These are phyloP conservation scores for Liolophura sinensis DNA, from an alignment of 1,140 invertebrate genomes.

Conservation along the genomic window DNA sequence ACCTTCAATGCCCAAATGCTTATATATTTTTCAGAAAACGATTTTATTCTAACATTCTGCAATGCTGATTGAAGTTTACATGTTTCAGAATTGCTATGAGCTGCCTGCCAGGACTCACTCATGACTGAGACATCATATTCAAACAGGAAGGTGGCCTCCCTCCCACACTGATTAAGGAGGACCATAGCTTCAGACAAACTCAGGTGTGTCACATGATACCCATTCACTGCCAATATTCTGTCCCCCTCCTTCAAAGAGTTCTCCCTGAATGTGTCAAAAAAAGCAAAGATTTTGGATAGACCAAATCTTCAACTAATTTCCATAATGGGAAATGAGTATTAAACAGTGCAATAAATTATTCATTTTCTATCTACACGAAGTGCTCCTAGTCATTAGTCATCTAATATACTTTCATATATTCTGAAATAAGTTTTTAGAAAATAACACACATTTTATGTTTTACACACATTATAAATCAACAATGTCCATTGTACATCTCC, in stretches of 20 bases:
- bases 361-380: not conserved
- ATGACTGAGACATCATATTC: conserved; percentile 88
- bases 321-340: not conserved
- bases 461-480: too few species aligned
- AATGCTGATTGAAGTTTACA: too few species aligned
- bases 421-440: not conserved
- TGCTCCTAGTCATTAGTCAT: too few species aligned
- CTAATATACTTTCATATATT: not conserved
- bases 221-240: conserved; percentile 86
- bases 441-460: too few species aligned
- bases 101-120: conserved; percentile 52
- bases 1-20: too few species aligned
- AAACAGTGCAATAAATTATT: not conserved
- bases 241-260: conserved; percentile 62
- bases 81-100: too few species aligned
- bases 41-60: too few species aligned
- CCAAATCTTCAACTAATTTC: not conserved
- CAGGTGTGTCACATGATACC: conserved; percentile 61
- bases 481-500: too few species aligned
- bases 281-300: not conserved
- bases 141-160: conserved; percentile 63
- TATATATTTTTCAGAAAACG: too few species aligned
- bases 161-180: conserved; percentile 57
- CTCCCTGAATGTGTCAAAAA: conserved; percentile 8
- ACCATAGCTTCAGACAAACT: conserved; percentile 61